Base-by-base conservation (phyloP, 2,113 vertebrate genomes). In the Chaenocephalus aceratus region DNA sequence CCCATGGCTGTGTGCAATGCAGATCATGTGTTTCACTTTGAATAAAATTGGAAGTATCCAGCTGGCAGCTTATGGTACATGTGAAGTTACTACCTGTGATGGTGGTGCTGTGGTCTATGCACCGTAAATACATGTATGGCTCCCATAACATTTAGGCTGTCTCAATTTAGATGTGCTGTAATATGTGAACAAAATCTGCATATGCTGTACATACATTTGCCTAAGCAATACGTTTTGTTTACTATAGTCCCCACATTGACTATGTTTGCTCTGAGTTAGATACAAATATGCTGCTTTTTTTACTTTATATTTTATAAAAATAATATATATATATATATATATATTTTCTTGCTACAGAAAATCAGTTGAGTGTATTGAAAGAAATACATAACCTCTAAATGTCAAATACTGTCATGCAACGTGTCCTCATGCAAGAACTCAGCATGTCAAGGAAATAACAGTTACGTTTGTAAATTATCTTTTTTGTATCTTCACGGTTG, bases 291-390 rank as follows among this genome's bases (percentile, higher is more conserved):
- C 94, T 92, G 91, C 93, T 93, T 92, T 94, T 89, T 94, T 94
- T 92, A 93, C 86, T 91, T 94, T 84, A 91, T 85, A 53, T 96
- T 94, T 94, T 95, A 89, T 93, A 94, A 84, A 84, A 86, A 93
- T 81, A 30, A 30, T 30, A 30, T 30, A 30, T 30, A 30, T 30
- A 84, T 26, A 84, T 81, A 90, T 67, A 75, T 87, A 89, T 93
- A 79, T 85, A 85, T 94, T 94, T 94, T 94, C 90, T 91, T 95
- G 91, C 84, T 83, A 88, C 58, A 84, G 82, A 90, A 88, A 91
- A 91, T 49, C 56, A 61, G 23, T 77, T 77, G 73, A 88, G 72
- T 91, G 75, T 89, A 87, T 46, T 74, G 72, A 71, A 80, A 72
- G 48, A 72, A 67, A 69, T 53, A 77, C 54, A 67, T 71, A 9